Evolutionary conservation across 2,888 invertebrate genomes (phyloP).

Genomic region (Tinea trinotella): DNA sequence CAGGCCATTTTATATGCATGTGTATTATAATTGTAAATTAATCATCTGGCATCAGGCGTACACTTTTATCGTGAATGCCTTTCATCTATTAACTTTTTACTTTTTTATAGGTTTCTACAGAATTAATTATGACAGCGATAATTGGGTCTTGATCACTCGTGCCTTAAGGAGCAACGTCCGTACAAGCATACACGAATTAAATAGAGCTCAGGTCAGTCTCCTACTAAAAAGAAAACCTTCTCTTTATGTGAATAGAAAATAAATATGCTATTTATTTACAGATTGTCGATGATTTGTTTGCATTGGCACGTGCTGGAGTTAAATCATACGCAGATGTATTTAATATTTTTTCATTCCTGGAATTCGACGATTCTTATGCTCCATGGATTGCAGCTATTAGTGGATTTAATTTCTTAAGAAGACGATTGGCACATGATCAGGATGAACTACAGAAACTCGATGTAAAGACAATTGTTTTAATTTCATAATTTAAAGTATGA

Average conservation of each 20-base stretch:
- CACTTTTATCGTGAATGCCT: no score
- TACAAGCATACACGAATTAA: slow-evolving; percentile 68
- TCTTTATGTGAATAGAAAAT: no score
- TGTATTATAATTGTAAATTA: no score
- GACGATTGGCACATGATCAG: slow-evolving; percentile 50
- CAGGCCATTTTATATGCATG: no score
- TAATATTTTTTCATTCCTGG: slow-evolving; percentile 70
- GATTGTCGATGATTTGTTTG: slow-evolving; percentile 77
- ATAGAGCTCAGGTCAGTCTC: slow-evolving; percentile 75
- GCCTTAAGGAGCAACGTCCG: slow-evolving; percentile 53
- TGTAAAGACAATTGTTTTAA: slow-evolving; percentile 32
- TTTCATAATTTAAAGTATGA: no score
- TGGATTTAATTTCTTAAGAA: slow-evolving; percentile 54
- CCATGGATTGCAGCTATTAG: slow-evolving; percentile 78
- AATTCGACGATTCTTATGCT: slow-evolving; percentile 75
- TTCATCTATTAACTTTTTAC: no score
- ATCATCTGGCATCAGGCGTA: no score
- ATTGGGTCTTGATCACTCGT: slow-evolving; percentile 70
- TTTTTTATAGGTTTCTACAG: slow-evolving; percentile 77
- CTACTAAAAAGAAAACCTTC: no score
- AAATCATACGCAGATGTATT: slow-evolving; percentile 66
- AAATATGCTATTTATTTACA: no score
- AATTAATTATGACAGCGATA: slow-evolving; percentile 71
- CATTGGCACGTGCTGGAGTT: slow-evolving; percentile 67
- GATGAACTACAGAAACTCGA: slow-evolving; percentile 32